These are phyloP conservation scores for Selenia dentaria DNA, from an alignment of 2,888 invertebrate species.

Conservation along the genomic window DNA sequence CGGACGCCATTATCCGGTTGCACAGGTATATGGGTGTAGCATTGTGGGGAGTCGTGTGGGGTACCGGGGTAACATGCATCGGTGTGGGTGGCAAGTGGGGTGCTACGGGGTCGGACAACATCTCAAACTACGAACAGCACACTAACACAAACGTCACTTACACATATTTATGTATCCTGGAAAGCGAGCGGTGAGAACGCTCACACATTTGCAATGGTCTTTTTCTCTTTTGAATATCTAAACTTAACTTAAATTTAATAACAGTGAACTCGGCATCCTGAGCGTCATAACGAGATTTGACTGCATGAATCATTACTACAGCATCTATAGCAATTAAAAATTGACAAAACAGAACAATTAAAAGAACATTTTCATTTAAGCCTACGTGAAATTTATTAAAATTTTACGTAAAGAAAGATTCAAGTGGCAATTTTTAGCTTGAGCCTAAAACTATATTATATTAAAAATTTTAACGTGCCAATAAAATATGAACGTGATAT, in stretches of 20 bases:
- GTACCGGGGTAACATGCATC: constrained; percentile 45
- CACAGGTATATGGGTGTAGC: constrained; percentile 6
- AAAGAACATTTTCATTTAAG: constrained; percentile 25
- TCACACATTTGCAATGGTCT: constrained; percentile 51
- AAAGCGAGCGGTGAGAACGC: constrained; percentile 13
- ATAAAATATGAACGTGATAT: constrained; percentile 71
- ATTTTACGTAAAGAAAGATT: constrained; percentile 49
- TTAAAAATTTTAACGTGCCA: constrained; percentile 61
- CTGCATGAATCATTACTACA: constrained; percentile 74
- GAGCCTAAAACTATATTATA: constrained; percentile 60
- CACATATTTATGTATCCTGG: constrained; percentile 21
- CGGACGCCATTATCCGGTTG: constrained; percentile 1
- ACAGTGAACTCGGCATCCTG: constrained; percentile 23
- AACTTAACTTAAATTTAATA: constrained; percentile 32
- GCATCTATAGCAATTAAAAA: constrained; percentile 41
- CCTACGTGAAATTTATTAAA: constrained; percentile 39
- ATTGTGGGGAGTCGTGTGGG: constrained; percentile 39
- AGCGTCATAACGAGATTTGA: constrained; percentile 88
- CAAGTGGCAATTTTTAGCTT: constrained; percentile 53
- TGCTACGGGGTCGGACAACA: constrained; percentile 67
- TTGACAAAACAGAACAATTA: constrained; percentile 26
- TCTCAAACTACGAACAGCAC: constrained; percentile 71
- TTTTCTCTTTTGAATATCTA: constrained; percentile 61
- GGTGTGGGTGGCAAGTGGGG: constrained; percentile 50
- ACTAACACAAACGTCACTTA: constrained; percentile 30